These are phyloP conservation scores for Caenorhabditis inopinata DNA, from an alignment of 1,140 invertebrate species.

Conservation along the genomic window DNA sequence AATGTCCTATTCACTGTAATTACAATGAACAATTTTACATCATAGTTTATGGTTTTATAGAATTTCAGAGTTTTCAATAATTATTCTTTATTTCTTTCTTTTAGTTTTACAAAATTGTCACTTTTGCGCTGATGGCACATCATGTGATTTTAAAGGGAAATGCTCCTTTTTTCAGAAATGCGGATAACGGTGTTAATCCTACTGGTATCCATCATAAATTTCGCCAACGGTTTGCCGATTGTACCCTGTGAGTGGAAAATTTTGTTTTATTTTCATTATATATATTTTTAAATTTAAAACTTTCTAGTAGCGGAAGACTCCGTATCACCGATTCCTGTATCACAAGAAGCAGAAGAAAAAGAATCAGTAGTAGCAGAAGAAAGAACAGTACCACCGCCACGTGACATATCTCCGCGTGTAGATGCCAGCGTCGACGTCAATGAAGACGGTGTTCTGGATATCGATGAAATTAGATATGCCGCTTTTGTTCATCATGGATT, in stretches of 20 bases:
- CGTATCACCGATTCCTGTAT: background rate
- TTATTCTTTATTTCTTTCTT: too few relatives aligned
- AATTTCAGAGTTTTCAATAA: too few relatives aligned
- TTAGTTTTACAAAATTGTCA: too few relatives aligned
- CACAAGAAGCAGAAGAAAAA: too few relatives aligned
- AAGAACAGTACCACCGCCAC: background rate
- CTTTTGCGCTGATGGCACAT: too few relatives aligned
- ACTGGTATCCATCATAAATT: background rate
- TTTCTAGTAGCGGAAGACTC: background rate
- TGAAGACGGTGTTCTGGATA: slow-evolving; percentile 58
- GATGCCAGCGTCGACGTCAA: slow-evolving; percentile 64
- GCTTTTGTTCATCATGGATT: slow-evolving; percentile 65
- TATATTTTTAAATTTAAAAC: background rate
- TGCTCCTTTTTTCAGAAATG: background rate
- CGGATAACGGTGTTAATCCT: background rate
- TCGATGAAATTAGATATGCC: slow-evolving; percentile 64
- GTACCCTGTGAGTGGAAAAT: background rate
- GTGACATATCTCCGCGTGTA: slow-evolving; percentile 37
- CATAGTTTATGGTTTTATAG: too few relatives aligned
- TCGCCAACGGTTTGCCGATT: background rate
- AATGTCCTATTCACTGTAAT: background rate
- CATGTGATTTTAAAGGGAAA: too few relatives aligned
- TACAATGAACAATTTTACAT: too few relatives aligned
- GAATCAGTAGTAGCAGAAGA: background rate
- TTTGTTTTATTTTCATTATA: background rate